Percentiles rank a stretch among this genome's conserved stretches.
These are phyloP conservation scores for Hylaeus volcanicus DNA, from an alignment of 1,140 invertebrate genomes.

Conservation along the genomic window DNA sequence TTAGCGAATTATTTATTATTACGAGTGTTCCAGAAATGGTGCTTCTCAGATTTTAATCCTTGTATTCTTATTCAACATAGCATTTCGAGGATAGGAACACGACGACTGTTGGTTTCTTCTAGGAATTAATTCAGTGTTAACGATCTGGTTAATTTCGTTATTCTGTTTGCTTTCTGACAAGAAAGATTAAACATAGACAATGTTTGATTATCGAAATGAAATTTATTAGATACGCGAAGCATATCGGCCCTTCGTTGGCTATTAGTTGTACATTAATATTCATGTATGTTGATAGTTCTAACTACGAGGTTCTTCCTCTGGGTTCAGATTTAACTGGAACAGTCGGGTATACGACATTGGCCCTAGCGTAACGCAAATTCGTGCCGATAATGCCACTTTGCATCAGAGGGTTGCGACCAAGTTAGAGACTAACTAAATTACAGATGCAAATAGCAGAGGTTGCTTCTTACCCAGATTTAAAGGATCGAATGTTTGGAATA, in stretches of 20 bases:
- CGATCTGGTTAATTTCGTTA: too few species aligned
- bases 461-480: constrained; percentile 76
- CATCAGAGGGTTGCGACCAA: constrained; percentile 68
- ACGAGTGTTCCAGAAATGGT: too few species aligned
- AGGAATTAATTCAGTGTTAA: too few species aligned
- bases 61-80: too few species aligned
- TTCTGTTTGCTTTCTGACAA: background rate
- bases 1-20: too few species aligned
- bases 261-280: constrained; percentile 58
- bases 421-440: constrained; percentile 75
- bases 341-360: constrained; percentile 53
- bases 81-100: too few species aligned
- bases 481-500: constrained; percentile 74
- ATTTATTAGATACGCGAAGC: constrained; percentile 18
- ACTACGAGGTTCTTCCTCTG: constrained; percentile 55
- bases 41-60: too few species aligned
- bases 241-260: constrained; percentile 31
- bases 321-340: constrained; percentile 60
- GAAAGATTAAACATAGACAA: background rate
- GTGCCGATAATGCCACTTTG: constrained; percentile 72
- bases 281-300: constrained; percentile 62
- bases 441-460: constrained; percentile 77
- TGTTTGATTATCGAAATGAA: background rate
- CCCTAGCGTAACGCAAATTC: constrained; percentile 63
- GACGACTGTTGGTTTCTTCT: too few species aligned